These are phyloP conservation scores for Palythoa grandis DNA, from an alignment of 92 coral and sea anemone genomes.

Conservation along the genomic window DNA sequence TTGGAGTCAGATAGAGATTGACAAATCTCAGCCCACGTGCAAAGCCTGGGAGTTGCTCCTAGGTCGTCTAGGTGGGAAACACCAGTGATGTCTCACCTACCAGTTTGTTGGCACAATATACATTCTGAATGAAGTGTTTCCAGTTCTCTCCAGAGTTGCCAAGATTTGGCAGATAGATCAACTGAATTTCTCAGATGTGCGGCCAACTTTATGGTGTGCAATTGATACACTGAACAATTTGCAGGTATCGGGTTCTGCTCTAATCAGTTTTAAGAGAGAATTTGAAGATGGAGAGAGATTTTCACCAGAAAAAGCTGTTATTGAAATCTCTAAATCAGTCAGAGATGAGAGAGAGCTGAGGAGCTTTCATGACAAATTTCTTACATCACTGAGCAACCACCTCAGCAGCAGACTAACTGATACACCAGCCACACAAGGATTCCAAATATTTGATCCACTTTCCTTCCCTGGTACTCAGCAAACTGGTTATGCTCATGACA, in stretches of 20 bases:
- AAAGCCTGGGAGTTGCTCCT: too few relatives aligned
- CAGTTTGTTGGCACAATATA: too few relatives aligned
- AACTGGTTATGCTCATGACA: neutral
- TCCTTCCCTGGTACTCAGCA: conserved; percentile 31
- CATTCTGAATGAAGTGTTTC: too few relatives aligned
- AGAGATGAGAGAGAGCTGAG: conserved; percentile 12
- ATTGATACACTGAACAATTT: conserved; percentile 2
- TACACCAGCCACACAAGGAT: conserved; percentile 21
- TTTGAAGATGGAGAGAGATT: conserved; percentile 15
- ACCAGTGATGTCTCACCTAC: too few relatives aligned
- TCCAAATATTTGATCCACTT: conserved; percentile 21
- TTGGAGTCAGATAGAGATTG: too few relatives aligned
- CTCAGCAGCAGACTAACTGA: conserved; percentile 33
- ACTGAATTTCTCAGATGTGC: conserved; percentile 17
- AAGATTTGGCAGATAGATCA: conserved; percentile 28
- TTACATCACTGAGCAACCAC: conserved; percentile 24
- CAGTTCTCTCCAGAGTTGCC: neutral
- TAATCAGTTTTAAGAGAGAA: neutral
- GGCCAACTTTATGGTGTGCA: conserved; percentile 22
- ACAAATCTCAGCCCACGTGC: too few relatives aligned
- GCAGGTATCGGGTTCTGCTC: neutral
- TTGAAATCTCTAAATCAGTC: conserved; percentile 4
- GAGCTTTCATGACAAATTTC: conserved; percentile 11
- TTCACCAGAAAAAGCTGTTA: conserved; percentile 1
- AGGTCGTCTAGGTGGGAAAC: too few relatives aligned